Evolutionary conservation across 2,888 invertebrate genomes (phyloP).

Genomic region (Chaetoderma sp.): DNA sequence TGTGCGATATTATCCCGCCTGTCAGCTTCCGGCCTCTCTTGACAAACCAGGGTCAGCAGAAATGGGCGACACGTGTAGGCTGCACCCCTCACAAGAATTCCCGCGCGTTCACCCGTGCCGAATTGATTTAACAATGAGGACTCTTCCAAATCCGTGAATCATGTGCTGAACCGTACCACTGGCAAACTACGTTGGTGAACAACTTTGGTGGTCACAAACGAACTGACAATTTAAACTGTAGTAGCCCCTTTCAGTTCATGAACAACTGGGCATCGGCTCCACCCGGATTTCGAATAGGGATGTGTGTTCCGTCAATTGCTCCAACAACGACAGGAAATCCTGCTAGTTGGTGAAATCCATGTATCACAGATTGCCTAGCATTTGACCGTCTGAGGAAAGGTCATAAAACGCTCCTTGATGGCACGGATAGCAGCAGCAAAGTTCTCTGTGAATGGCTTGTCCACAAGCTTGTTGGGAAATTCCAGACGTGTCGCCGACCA

Average conservation of each 20-base stretch:
- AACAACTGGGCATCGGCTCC: not conserved
- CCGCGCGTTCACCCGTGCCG: not conserved
- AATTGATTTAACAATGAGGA: not conserved
- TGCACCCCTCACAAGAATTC: too few species aligned
- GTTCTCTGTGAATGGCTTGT: too few species aligned
- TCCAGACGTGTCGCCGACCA: too few species aligned
- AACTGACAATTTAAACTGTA: not conserved
- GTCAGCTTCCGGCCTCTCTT: too few species aligned
- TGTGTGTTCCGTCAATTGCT: not conserved
- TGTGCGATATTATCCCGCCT: too few species aligned
- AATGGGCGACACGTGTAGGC: too few species aligned
- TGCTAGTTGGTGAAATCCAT: not conserved
- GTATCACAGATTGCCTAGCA: too few species aligned
- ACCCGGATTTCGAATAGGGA: constrained; percentile 4
- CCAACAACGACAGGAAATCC: constrained; percentile 1
- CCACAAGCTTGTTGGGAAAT: too few species aligned
- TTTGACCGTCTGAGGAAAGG: too few species aligned
- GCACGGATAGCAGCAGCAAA: too few species aligned
- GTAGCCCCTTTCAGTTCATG: constrained; percentile 6
- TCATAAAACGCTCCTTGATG: too few species aligned
- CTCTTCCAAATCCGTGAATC: constrained; percentile 5
- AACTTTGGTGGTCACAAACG: not conserved
- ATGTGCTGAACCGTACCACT: constrained; percentile 11
- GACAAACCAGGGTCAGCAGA: too few species aligned
- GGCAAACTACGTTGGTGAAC: constrained; percentile 5